phyloP scores from a whole-genome alignment of 2,113 vertebrate genomes.

The Ia io region DNA sequence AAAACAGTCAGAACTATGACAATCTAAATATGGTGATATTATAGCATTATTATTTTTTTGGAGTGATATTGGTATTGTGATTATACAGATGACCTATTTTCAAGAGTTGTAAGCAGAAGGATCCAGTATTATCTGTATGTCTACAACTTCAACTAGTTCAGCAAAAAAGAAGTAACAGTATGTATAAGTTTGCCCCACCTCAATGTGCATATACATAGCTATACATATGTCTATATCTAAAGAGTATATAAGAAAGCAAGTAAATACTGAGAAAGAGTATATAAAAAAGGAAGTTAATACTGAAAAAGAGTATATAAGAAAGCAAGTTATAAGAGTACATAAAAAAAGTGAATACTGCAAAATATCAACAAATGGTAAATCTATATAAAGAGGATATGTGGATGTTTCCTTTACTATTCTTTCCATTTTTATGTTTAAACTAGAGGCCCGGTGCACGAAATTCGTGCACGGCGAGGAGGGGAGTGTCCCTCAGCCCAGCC shows the following conservation, averaged over 20 bases:
- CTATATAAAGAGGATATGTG: neutral
- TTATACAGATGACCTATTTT: neutral
- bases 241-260: neutral
- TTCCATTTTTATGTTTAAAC: neutral
- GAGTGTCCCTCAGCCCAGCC: too few species aligned
- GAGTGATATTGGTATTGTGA: neutral
- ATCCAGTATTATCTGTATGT: neutral
- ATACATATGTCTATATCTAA: neutral
- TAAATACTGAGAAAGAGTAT: neutral
- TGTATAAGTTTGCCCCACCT: neutral
- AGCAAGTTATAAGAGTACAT: neutral
- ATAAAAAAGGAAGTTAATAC: neutral
- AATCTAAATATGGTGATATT: neutral
- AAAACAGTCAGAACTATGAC: neutral
- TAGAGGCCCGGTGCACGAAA: too few species aligned
- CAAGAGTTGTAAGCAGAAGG: neutral
- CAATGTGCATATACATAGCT: neutral
- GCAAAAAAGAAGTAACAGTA: neutral
- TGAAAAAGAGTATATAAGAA: neutral
- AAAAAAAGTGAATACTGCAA: neutral
- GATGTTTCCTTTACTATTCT: neutral
- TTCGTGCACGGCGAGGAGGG: too few species aligned
- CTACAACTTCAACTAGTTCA: neutral
- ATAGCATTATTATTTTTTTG: neutral
- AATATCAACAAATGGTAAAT: neutral